Evolutionary conservation across 1,140 invertebrate genomes (phyloP).

Genomic region (Neotoxoptera formosana): DNA sequence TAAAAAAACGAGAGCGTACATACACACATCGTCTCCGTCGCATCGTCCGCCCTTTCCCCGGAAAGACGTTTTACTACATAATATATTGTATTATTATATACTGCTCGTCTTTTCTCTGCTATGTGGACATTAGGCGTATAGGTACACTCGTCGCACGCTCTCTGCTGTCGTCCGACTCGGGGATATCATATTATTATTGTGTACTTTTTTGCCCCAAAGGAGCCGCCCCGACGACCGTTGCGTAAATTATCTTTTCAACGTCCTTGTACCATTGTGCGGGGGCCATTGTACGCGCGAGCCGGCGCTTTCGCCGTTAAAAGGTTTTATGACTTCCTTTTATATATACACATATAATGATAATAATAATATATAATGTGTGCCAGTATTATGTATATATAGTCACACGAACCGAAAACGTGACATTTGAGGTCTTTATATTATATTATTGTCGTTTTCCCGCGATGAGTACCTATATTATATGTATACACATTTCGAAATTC

Average conservation of each 20-base stretch:
- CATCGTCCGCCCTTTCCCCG: not conserved
- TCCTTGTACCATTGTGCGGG: conserved; percentile 27
- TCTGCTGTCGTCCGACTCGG: not conserved
- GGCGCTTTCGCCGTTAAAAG: conserved; percentile 53
- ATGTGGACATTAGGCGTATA: too few relatives aligned
- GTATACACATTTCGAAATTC: not conserved
- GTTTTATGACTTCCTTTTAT: conserved; percentile 21
- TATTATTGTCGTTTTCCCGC: not conserved
- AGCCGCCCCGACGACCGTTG: conserved; percentile 38
- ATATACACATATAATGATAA: not conserved
- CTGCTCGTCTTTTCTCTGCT: not conserved
- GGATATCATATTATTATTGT: too few relatives aligned
- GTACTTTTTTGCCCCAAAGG: not conserved
- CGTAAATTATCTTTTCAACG: conserved; percentile 53
- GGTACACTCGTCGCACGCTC: not conserved
- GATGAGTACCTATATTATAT: too few relatives aligned
- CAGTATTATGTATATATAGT: not conserved
- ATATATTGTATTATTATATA: too few relatives aligned
- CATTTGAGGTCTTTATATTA: conserved; percentile 27
- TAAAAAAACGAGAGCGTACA: conserved; percentile 14
- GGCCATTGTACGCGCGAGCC: not conserved
- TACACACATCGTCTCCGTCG: too few relatives aligned
- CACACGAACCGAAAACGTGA: conserved; percentile 26
- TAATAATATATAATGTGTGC: not conserved
- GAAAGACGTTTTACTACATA: not conserved